Evolutionary conservation across 2,888 invertebrate genomes (phyloP), one percentile per base, ranked within the genome.

Genomic region (Eudasyphora cyanicolor): DNA sequence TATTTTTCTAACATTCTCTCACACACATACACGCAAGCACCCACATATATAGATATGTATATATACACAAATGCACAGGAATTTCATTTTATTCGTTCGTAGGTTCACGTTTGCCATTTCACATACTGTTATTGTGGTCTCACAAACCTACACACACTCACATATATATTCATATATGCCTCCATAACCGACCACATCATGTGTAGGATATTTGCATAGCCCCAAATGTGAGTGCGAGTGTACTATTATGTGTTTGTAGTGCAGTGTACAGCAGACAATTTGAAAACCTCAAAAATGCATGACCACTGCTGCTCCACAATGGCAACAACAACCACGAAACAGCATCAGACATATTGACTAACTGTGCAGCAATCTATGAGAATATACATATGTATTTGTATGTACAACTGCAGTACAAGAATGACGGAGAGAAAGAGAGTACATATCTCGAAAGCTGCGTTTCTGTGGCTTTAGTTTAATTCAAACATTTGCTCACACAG

Each of bases 281-380:
- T 42, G 24, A 75, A 79, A 75, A 75, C 69, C 79, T 62, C 79
- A 79, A 79, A 79, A 70, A 60, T 79, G 75, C 69, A 69, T 69
- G 17, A 77, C 75, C n/a, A n/a, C n/a, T n/a, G n/a, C n/a, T 62
- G 69, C 49, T 79, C 17, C 75, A 60, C 67, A 79, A 54, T 21
- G 24, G 54, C 54, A 6, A 6, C 17, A 49, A 21, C 51, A 21
- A 10, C 19, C 19, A 4, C n/a, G n/a, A 35, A 49, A 17, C 51
- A 51, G 10, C 51, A 51, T 1, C 51, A 51, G 5, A 5, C 6
- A 10, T 35, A 35, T 35, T 10, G 10, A 57, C 57, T 17, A 17
- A 49, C n/a, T n/a, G 32, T 32, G 32, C 32, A 32, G 32, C 4
- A 32, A 32, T 6, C 8, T 32, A 32, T n/a, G n/a, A n/a, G n/a